Base-by-base conservation (phyloP, 2,113 vertebrate species). In the Alexandromys fortis region DNA sequence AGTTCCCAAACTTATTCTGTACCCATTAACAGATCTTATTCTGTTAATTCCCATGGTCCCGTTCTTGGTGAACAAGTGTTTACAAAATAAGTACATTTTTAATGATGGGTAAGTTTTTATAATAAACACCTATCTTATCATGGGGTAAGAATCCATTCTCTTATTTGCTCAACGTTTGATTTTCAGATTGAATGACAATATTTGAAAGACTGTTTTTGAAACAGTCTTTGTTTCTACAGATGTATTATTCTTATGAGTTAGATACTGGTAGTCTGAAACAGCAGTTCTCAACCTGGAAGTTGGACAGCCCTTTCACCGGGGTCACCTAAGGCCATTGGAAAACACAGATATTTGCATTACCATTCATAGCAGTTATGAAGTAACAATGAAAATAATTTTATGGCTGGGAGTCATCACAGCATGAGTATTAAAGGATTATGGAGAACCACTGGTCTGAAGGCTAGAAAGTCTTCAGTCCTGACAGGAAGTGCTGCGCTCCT, bases 181-280 rank as follows among this genome's bases (percentile, higher is more conserved):
- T 72, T 88, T 92, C 35, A 72, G 75, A 35, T 61, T 42, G 58
- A 91, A 82, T 82, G 78, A 85, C 26, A 11, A 77, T 78, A 47
- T 49, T 58, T 47, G 89, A 89, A 52, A 86, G 63, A 16, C 33
- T 85, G 65, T 85, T 94, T 81, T 96, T 83, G 67, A 90, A 52
- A 88, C 52, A 11, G 58, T 76, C 12, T 68, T 63, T 61, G 42
- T 67, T 73, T 95, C 35, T 89, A 26, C 24, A 61, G 4, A 95
- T 95, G 87, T 81, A 75, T 94, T 47, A n/a, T 52, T 92, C 47
- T 65, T 72, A 45, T 88, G 70, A 94, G 33, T 83, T 95, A 35
- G 35, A 55, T 14, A 68, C 88, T 93, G 89, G 5, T 93, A 67
- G 24, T 93, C 47, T 94, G 45, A 55, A 58, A 52, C 9, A 52